Evolutionary conservation across 1,140 invertebrate species (phyloP).

Genomic region (Lepidurus apus): DNA sequence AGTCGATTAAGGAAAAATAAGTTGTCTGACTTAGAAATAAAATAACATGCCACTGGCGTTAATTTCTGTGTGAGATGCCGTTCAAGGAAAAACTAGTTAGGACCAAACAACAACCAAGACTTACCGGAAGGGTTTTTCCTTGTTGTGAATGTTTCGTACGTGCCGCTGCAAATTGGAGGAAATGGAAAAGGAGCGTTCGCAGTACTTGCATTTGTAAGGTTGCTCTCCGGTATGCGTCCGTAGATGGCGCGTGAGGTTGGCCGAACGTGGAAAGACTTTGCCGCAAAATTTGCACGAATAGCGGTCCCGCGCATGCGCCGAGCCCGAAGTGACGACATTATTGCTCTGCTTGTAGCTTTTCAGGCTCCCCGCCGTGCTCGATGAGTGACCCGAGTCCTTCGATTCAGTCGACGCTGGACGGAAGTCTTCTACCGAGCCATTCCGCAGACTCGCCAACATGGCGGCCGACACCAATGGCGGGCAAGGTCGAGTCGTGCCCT

Average conservation of each 20-base stretch:
- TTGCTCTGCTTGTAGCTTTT: slow-evolving; percentile 46
- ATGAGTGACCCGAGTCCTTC: slow-evolving; percentile 21
- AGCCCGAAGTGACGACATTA: slow-evolving; percentile 46
- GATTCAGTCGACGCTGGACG: slow-evolving; percentile 39
- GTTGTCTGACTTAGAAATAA: too few species aligned
- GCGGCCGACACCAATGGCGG: slow-evolving; percentile 41
- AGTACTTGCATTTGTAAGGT: slow-evolving; percentile 97
- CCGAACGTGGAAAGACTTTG: slow-evolving; percentile 94
- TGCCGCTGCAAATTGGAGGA: slow-evolving; percentile 97
- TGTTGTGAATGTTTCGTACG: slow-evolving; percentile 99
- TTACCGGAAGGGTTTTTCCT: slow-evolving; percentile 72
- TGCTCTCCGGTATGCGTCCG: slow-evolving; percentile 98
- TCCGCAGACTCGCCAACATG: neutral
- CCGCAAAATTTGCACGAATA: slow-evolving; percentile 98
- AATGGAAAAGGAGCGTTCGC: slow-evolving; percentile 97
- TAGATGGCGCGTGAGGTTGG: slow-evolving; percentile 92
- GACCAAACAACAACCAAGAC: neutral
- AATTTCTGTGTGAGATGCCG: neutral
- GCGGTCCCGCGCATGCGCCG: slow-evolving; percentile 67
- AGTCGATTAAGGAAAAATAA: too few species aligned
- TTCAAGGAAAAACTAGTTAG: neutral
- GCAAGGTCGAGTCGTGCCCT: slow-evolving; percentile 41
- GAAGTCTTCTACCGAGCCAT: slow-evolving; percentile 40
- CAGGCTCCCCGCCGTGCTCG: slow-evolving; percentile 40
- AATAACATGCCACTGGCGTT: too few species aligned